Evolutionary conservation across 1,140 invertebrate genomes (phyloP).

Genomic region (Dysdera silvatica): DNA sequence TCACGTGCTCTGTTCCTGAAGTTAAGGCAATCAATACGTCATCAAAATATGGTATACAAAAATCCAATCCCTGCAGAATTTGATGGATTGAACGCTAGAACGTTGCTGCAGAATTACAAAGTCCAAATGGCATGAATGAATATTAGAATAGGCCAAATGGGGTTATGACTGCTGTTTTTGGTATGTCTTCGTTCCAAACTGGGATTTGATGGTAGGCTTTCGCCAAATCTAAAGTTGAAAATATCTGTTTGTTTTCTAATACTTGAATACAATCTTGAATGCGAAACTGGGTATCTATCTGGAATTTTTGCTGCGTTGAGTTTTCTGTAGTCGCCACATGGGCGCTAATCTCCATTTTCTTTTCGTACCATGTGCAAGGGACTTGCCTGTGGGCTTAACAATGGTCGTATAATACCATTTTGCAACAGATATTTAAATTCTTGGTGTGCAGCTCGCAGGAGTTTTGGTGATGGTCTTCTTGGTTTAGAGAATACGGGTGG

Average conservation of each 20-base stretch:
- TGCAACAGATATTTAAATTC: slow-evolving; percentile 34
- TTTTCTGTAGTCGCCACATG: slow-evolving; percentile 45
- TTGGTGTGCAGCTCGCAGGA: slow-evolving; percentile 31
- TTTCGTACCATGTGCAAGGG: slow-evolving; percentile 46
- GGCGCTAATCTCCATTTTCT: slow-evolving; percentile 39
- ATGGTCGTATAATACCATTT: slow-evolving; percentile 39
- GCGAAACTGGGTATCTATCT: slow-evolving; percentile 43
- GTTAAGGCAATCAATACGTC: slow-evolving; percentile 44
- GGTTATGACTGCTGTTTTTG: slow-evolving; percentile 33
- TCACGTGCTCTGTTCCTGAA: slow-evolving; percentile 38
- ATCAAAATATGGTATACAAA: slow-evolving; percentile 2
- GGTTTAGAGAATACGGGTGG: slow-evolving; percentile 40
- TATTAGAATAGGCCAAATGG: slow-evolving; percentile 42
- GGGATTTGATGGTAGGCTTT: slow-evolving; percentile 34
- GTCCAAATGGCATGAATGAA: slow-evolving; percentile 23
- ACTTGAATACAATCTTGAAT: slow-evolving; percentile 30
- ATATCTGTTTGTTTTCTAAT: slow-evolving; percentile 21
- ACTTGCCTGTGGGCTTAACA: slow-evolving; percentile 44
- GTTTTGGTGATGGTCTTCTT: slow-evolving; percentile 38
- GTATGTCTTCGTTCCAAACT: slow-evolving; percentile 9
- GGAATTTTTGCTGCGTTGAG: slow-evolving; percentile 44
- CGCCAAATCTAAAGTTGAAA: slow-evolving; percentile 26
- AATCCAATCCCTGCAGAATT: not conserved
- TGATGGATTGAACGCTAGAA: slow-evolving; percentile 25
- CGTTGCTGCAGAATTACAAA: slow-evolving; percentile 25